Evolutionary conservation across 2,797 vertebrate species (phyloP).

Genomic region (Ara ararauna): DNA sequence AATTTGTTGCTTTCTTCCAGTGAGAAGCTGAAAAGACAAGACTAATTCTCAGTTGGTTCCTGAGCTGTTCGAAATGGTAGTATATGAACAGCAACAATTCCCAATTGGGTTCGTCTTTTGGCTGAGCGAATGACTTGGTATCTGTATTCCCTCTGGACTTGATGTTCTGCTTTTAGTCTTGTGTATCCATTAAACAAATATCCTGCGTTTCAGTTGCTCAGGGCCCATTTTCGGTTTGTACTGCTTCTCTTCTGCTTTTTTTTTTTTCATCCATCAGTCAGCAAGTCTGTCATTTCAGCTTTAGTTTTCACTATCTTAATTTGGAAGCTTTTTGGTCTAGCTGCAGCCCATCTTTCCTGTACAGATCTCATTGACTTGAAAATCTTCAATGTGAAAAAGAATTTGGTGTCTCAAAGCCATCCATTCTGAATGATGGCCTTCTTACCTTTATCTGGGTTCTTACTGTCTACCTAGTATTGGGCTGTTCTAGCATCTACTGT

Average conservation of each 20-base stretch:
- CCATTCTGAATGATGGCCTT: not conserved
- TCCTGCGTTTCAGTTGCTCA: rapidly evolving
- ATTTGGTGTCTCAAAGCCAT: not conserved
- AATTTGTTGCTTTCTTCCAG: not conserved
- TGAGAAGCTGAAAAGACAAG: not conserved
- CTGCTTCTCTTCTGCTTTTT: not conserved
- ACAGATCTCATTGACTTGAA: not conserved
- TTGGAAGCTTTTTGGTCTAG: not conserved
- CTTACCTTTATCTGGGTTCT: not conserved
- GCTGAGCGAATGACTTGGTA: not conserved
- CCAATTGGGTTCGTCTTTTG: rapidly evolving
- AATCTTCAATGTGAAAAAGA: not conserved
- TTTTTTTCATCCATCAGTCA: not conserved
- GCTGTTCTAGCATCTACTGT: not conserved
- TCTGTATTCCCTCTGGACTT: not conserved
- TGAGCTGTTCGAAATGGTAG: not conserved
- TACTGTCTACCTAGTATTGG: rapidly evolving
- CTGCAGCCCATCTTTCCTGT: not conserved
- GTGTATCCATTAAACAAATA: not conserved
- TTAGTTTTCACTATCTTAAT: not conserved
- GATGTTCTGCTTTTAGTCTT: not conserved
- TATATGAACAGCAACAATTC: not conserved
- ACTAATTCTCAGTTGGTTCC: not conserved
- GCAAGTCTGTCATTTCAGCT: not conserved
- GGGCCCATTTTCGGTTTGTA: not conserved